Conservation (phyloP, 2,797 vertebrate genomes). For the Alfaro cultratus region DNA sequence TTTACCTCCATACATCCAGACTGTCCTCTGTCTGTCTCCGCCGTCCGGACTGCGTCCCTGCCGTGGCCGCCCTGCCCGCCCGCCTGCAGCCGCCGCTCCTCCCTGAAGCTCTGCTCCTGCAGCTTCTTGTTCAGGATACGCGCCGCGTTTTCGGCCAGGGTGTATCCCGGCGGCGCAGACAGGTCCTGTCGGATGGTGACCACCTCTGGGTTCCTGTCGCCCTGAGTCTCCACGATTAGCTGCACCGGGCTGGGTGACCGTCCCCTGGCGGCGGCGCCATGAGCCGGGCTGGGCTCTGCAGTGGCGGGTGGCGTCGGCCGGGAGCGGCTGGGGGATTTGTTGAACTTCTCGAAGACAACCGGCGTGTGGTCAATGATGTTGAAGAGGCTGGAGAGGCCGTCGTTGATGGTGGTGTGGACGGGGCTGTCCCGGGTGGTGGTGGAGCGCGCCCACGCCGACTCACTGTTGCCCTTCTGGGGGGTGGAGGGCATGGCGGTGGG, state of each 20-base stretch:
- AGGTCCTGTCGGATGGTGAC: slow-evolving; percentile 90
- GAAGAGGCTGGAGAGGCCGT: slow-evolving; percentile 98
- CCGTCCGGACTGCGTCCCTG: slow-evolving; percentile 66
- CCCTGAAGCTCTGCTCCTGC: slow-evolving; percentile 90
- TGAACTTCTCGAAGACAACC: slow-evolving; percentile 87
- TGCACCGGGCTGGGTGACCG: slow-evolving; percentile 94
- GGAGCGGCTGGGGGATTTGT: slow-evolving; percentile 87
- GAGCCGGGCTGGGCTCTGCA: slow-evolving; percentile 63
- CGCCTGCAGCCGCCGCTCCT: slow-evolving; percentile 85
- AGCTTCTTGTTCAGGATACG: slow-evolving; percentile 95
- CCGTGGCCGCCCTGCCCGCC: slow-evolving; percentile 75
- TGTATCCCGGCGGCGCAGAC: slow-evolving; percentile 92
- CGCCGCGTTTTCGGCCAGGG: slow-evolving; percentile 90
- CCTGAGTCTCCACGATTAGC: slow-evolving; percentile 84
- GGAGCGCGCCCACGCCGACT: slow-evolving; percentile 97
- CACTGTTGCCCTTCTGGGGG: slow-evolving; percentile 91
- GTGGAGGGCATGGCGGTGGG: slow-evolving; percentile 77
- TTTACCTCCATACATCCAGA: slow-evolving; percentile 96
- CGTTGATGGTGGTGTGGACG: slow-evolving; percentile 96
- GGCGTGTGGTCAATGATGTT: slow-evolving; percentile 98
- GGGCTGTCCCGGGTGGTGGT: slow-evolving; percentile 97
- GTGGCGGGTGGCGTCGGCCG: slow-evolving; percentile 75
- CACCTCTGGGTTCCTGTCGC: slow-evolving; percentile 86
- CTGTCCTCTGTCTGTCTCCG: slow-evolving; percentile 82
- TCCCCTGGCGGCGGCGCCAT: slow-evolving; percentile 79